A percentile compares a stretch with the other conserved stretches of the same genome.
Conservation (phyloP, 2,113 vertebrate species). For the Romanogobio albipinnatus region DNA sequence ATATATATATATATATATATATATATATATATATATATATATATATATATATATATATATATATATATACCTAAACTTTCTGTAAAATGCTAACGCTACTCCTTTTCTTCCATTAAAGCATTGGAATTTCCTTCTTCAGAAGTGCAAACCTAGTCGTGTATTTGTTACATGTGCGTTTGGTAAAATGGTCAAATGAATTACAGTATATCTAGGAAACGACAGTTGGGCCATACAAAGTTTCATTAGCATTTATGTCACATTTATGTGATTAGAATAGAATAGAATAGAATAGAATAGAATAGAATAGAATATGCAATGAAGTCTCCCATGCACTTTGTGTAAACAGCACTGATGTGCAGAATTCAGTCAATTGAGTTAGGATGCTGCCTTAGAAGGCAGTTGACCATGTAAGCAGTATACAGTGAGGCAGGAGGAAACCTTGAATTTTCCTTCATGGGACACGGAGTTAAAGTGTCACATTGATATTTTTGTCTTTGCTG, state of each 20-base stretch:
- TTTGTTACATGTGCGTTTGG: neutral
- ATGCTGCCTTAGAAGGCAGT: neutral
- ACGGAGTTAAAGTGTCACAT: conserved; percentile 16
- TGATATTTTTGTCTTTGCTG: conserved; percentile 5
- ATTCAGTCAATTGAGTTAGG: neutral
- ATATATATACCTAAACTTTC: neutral
- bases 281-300: neutral
- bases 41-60: too few relatives aligned
- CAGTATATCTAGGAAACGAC: neutral
- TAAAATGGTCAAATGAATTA: neutral
- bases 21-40: too few relatives aligned
- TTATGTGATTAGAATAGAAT: neutral
- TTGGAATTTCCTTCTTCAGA: neutral
- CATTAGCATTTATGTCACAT: conserved; percentile 14
- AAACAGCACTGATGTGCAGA: neutral
- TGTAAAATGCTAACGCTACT: neutral
- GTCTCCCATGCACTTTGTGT: neutral
- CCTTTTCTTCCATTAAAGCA: neutral
- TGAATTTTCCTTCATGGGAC: conserved; percentile 15
- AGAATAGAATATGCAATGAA: neutral
- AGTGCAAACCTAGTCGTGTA: neutral
- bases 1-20: too few relatives aligned
- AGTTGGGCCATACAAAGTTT: neutral
- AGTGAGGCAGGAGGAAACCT: neutral
- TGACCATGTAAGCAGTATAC: neutral